Base-by-base conservation (phyloP, 2,797 vertebrate species). In the Microctenopoma lineatum region DNA sequence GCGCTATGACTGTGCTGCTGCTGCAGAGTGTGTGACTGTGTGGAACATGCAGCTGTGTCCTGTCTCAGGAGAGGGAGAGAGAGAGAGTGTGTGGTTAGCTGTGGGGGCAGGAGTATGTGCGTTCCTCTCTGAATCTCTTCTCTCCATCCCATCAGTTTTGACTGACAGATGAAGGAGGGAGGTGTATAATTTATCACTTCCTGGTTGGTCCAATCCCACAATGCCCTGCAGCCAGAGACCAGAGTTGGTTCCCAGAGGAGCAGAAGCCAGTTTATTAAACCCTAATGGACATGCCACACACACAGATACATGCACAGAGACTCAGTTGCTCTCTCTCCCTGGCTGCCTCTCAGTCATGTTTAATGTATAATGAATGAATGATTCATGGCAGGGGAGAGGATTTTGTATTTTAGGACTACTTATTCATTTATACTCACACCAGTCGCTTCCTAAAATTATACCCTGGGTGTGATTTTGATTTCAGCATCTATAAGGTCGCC, bases 291-390 rank as follows among this genome's bases (percentile, higher is more conserved):
- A 79, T 7, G 6, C 34, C 63, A 42, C 69, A 56, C 73, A 62
- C 63, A 52, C 62, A 66, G 73, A 60, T 67, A 60, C 72, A 69
- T 25, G 53, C 46, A 59, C 64, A 66, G 11, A 54, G 1, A 39
- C 74, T 25, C 61, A 54, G 66, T 21, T 59, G 55, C 69, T 51
- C 61, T 75, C 70, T 72, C 73, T 84, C 71, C 75, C 68, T 75
- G 68, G 82, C 84, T 85, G 78, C 78, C 80, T 77, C 83, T 85
- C 87, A 81, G 88, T 93, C 91, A 94, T 94, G 89, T 93, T 94
- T 94, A 92, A 94, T 94, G 90, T 84, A 90, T 89, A 84, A 91
- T 89, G 81, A 89, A 93, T 94, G 88, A 93, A 94, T 93, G 91
- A 94, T 94, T 94, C 86, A 94, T 94, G 85, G 79, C 67, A 79